Evolutionary conservation across 2,797 vertebrate genomes (phyloP), one percentile per base, ranked within the genome.

Genomic region (Manis pentadactyla): DNA sequence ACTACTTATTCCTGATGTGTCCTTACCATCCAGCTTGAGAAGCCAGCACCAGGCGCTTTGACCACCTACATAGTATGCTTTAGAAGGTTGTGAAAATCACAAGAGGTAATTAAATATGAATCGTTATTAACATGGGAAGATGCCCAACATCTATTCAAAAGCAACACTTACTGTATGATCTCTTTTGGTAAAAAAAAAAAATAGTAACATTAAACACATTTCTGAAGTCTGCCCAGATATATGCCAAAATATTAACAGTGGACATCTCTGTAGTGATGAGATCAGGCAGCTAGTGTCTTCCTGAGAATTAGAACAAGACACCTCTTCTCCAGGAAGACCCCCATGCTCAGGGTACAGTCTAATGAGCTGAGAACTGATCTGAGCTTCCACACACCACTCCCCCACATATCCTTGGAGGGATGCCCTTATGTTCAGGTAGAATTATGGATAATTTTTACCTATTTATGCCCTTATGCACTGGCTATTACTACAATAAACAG

Each of bases 11-110:
- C 39, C 83, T 93, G 39, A 63, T 59, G 15, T 49, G 8, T 37
- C 57, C 37, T 87, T 74, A 96, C 25, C 53, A 7, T 78, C 87
- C 31, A 61, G 51, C 14, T 77, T 90, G 55, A 94, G 63, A 96
- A 83, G 49, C 4, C 12, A 83, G 53, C 59, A 86, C 57, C 49
- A 55, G 8, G 23, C 12, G 78, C 74, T 73, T 29, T 42, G 19
- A 63, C 85, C 71, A 81, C n/a, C 37, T 29, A 66, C 17, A 29
- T 2, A 29, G 61, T 39, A 34, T 73, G 17, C 49, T 61, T 93
- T 85, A 63, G 68, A 81, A 57, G 53, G 29, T 15, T 66, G 37
- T 82, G 66, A 82, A 94, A 90, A 87, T 78, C 42, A 66, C 93
- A 46, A n/a, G n/a, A 93, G 46, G 5, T 68, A 63, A 83, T 73